Evolutionary conservation across 2,113 vertebrate species (phyloP), one percentile per base, ranked within the genome.

Genomic region (Oncorhynchus nerka): DNA sequence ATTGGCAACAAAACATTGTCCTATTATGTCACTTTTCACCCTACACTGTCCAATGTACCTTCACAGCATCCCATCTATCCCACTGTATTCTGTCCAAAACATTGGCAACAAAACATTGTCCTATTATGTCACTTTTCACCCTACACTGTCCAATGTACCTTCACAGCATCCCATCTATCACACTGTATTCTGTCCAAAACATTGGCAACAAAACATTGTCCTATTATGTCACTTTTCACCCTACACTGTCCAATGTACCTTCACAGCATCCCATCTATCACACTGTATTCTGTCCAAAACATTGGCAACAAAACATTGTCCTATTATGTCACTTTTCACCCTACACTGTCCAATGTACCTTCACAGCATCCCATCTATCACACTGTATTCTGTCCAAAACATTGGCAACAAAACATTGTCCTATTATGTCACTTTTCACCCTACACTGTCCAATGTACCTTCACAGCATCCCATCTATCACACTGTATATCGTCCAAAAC

Each of bases 401-500:
- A 1, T 45, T 16, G 51, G 51, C 5, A 5, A 4, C 51, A 55
- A 55, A 55, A 55, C 16, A 51, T 5, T 51, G 12, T 51, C 49
- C 49, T 16, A 51, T 16, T 15, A 51, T 51, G 15, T 51, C 81
- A 13, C 49, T 16, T 51, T 67, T 30, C 24, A 67, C 5, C 5
- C 24, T 30, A 67, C 15, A 28, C 65, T 16, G 69, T 82, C 51
- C 81, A 72, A 74, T 39, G 39, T 39, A 82, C 79, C 77, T 39
- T 45, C 22, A 61, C 32, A 39, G 16, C 11, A 64, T 12, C 12
- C 32, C 49, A 55, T 57, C 51, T 51, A 48, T 51, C 4, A 13
- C 69, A 45, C 76, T 69, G 75, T 75, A 73, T 77, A 67, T 73
- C 51, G 65, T 16, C 62, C 62, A 26, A 70, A 86, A 77, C 75